Conservation (phyloP, 1,140 invertebrate species). For the Pteromalus puparum region DNA sequence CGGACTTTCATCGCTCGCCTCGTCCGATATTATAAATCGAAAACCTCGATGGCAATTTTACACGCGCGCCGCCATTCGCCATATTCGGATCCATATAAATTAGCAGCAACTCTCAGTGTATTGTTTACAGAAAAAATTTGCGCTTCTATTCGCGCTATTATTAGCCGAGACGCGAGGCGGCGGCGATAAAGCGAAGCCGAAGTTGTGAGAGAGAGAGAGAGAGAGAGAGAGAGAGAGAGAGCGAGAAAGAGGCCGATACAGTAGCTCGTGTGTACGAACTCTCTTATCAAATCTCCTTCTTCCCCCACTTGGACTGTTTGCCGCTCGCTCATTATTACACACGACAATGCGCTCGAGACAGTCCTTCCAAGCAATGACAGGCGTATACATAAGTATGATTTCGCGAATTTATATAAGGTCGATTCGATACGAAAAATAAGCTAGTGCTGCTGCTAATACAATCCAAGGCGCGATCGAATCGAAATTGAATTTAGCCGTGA, state of each 20-base stretch:
- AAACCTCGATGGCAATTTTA: too few species aligned
- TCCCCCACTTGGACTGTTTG: background rate
- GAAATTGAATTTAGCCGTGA: background rate
- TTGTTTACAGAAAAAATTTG: conserved; percentile 3
- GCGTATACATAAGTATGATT: background rate
- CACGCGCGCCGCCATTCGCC: too few species aligned
- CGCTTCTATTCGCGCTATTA: conserved; percentile 31
- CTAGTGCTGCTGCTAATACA: too few species aligned
- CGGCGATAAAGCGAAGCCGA: background rate
- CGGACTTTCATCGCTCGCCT: too few species aligned
- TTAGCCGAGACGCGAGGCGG: conserved; percentile 21
- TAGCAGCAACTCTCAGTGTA: background rate
- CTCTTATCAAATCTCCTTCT: conserved; percentile 30
- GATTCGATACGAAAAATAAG: background rate
- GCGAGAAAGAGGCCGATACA: background rate
- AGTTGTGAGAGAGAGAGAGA: background rate
- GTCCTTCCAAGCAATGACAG: conserved; percentile 19
- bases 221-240: conserved; percentile 1
- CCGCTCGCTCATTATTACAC: conserved; percentile 38
- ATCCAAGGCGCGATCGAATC: background rate
- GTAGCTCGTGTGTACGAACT: background rate
- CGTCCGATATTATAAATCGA: too few species aligned
- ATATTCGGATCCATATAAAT: too few species aligned
- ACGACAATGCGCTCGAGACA: conserved; percentile 10
- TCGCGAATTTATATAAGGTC: background rate